Evolutionary conservation across 2,888 invertebrate genomes (phyloP).

Genomic region (Temnothorax rugatulus): DNA sequence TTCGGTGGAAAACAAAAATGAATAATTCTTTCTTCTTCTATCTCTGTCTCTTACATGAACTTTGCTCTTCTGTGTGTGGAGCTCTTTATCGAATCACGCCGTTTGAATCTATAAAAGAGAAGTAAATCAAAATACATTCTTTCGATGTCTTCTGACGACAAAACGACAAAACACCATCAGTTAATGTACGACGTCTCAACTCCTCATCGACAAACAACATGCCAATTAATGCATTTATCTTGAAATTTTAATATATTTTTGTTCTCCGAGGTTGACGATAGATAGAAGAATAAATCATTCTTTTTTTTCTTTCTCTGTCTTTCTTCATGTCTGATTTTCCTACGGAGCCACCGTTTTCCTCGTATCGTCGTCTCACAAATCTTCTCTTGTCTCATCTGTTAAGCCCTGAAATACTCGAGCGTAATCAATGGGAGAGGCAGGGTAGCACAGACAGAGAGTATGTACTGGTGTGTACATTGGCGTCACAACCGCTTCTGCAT

Average conservation of each 20-base stretch:
- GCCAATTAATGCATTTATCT: not conserved
- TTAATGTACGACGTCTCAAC: not conserved
- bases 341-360: constrained; percentile 46
- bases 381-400: constrained; percentile 76
- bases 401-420: constrained; percentile 74
- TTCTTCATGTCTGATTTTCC: constrained; percentile 43
- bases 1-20: not conserved
- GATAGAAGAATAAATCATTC: constrained; percentile 10
- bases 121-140: not conserved
- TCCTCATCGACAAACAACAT: not conserved
- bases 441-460: constrained; percentile 19
- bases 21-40: not conserved
- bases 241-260: constrained; percentile 6
- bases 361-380: constrained; percentile 73
- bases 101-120: no score
- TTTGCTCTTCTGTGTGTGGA: not conserved
- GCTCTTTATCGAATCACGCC: not conserved
- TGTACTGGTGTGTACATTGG: constrained; percentile 52
- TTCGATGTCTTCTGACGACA: not conserved
- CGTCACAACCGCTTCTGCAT: constrained; percentile 65
- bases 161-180: not conserved
- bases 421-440: constrained; percentile 72
- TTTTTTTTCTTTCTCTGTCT: constrained; percentile 7
- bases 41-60: not conserved
- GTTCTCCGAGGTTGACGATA: not conserved